phyloP scores from a whole-genome alignment of 2,113 vertebrate genomes.

The Symphodus melops region DNA sequence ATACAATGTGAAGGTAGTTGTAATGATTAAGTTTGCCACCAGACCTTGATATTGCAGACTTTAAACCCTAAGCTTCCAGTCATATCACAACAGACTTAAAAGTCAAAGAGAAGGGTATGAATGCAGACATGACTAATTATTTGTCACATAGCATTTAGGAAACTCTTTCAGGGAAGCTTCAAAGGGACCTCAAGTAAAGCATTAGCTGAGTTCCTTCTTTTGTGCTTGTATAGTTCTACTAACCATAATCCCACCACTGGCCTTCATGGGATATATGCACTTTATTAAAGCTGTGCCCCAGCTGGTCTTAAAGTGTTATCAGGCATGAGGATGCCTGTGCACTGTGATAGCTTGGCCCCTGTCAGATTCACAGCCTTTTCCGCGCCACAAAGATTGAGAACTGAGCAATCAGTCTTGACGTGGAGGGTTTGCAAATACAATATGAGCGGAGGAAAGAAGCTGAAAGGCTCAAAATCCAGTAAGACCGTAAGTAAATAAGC shows the following conservation, averaged over 20 bases:
- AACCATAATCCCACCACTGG: constrained; percentile 70
- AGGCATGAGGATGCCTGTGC: constrained; percentile 68
- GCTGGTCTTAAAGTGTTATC: constrained; percentile 67
- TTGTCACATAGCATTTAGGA: constrained; percentile 66
- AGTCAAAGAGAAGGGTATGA: constrained; percentile 47
- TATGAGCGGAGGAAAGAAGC: constrained; percentile 70
- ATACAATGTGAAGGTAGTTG: constrained; percentile 44
- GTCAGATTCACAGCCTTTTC: constrained; percentile 70
- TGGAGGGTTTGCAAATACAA: constrained; percentile 79
- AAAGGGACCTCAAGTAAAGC: constrained; percentile 57
- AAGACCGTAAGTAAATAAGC: constrained; percentile 81
- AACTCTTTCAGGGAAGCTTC: constrained; percentile 57
- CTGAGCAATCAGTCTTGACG: constrained; percentile 77
- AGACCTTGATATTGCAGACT: constrained; percentile 39
- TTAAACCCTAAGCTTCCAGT: constrained; percentile 24
- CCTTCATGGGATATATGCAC: constrained; percentile 67
- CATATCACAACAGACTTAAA: constrained; percentile 56
- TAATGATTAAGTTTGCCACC: constrained; percentile 45
- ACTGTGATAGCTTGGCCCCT: constrained; percentile 65
- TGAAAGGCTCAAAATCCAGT: constrained; percentile 78
- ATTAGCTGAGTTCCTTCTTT: constrained; percentile 63
- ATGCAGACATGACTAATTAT: constrained; percentile 72
- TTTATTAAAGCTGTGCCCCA: constrained; percentile 65
- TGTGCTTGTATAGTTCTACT: constrained; percentile 70
- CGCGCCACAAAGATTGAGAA: constrained; percentile 72